Conservation (phyloP, 2,113 vertebrate genomes). For the Mesitornis unicolor region DNA sequence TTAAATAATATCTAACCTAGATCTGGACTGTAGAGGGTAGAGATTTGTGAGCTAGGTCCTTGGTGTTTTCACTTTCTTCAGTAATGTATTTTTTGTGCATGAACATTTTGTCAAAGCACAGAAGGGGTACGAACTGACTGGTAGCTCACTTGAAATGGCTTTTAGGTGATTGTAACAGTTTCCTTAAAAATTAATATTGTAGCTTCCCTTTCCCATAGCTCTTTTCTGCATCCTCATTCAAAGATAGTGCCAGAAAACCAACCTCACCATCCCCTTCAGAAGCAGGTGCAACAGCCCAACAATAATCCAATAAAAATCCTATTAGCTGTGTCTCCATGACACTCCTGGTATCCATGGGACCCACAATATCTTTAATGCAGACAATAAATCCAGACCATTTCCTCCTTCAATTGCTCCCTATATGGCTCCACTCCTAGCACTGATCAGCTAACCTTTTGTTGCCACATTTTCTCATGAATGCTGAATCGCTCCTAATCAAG, state of each 20-base stretch:
- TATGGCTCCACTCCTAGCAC: conserved; percentile 63
- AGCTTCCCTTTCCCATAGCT: conserved; percentile 22
- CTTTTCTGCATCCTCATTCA: conserved; percentile 31
- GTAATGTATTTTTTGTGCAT: background rate
- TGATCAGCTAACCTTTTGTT: conserved; percentile 69
- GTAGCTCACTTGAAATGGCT: background rate
- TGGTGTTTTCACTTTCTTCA: background rate
- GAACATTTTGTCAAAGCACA: background rate
- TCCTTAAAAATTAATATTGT: background rate
- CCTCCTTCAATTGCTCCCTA: conserved; percentile 73
- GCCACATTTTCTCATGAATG: conserved; percentile 67
- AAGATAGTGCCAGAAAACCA: conserved; percentile 53
- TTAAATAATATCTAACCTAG: background rate
- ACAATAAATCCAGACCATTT: conserved; percentile 77
- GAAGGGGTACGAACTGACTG: background rate
- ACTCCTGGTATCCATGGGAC: conserved; percentile 73
- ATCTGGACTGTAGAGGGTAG: background rate
- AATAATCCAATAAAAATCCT: conserved; percentile 79
- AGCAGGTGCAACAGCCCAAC: conserved; percentile 73
- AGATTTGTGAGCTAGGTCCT: background rate
- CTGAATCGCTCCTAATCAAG: conserved; percentile 64
- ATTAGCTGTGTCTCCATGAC: conserved; percentile 75
- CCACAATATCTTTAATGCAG: conserved; percentile 76
- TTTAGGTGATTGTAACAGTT: background rate
- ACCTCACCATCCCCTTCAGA: conserved; percentile 44